A percentile compares a stretch with the other conserved stretches of the same genome.
These are phyloP conservation scores for Palythoa caribaeorum DNA, from an alignment of 92 coral and sea anemone species.

Conservation along the genomic window DNA sequence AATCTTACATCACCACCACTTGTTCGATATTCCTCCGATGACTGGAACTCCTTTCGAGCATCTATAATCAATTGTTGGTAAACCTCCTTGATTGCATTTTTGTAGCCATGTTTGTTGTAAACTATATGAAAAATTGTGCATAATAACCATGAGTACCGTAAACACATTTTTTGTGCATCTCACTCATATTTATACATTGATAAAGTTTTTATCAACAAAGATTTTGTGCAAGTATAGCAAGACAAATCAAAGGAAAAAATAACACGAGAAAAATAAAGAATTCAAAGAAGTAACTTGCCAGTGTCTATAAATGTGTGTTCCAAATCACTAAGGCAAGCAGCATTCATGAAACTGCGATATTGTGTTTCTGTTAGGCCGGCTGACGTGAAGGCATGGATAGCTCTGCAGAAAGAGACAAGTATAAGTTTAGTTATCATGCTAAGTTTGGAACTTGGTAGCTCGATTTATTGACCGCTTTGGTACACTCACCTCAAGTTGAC, in stretches of 20 bases:
- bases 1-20: no score
- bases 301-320: slow-evolving; percentile 8
- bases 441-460: background rate
- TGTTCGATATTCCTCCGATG: no score
- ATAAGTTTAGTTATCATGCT: background rate
- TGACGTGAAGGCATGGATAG: slow-evolving; percentile 4
- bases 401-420: slow-evolving; percentile 3
- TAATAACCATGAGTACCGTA: no score
- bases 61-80: no score
- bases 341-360: slow-evolving; percentile 11
- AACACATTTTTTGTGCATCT: background rate
- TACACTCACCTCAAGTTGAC: slow-evolving; percentile 50
- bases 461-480: background rate
- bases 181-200: no score
- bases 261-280: background rate
- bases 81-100: no score
- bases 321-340: slow-evolving; percentile 4
- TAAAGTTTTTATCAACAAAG: background rate
- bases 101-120: no score
- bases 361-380: background rate
- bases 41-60: no score
- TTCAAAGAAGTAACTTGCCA: background rate
- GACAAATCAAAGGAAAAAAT: background rate
- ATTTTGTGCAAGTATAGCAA: background rate
- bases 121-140: no score